Evolutionary conservation across 2,797 vertebrate species (phyloP).

Genomic region (Trematomus bernacchii): DNA sequence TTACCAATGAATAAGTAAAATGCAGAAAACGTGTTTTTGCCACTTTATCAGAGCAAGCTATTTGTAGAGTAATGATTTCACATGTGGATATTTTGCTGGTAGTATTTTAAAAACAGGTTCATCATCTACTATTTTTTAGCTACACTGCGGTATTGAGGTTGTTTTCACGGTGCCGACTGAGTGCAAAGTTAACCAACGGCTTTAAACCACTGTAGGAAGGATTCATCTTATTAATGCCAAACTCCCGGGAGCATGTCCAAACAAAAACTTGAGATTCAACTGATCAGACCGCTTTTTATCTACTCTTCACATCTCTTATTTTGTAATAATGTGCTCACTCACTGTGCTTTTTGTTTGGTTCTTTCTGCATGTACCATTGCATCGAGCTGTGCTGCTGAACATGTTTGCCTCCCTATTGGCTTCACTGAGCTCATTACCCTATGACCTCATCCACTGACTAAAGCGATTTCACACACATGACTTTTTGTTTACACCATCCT

Average conservation of each 20-base stretch:
- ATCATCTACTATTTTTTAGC: background rate
- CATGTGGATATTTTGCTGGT: background rate
- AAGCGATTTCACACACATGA: constrained; percentile 35
- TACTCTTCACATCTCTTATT: constrained; percentile 4
- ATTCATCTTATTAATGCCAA: background rate
- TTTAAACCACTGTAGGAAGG: background rate
- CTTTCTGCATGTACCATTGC: constrained; percentile 19
- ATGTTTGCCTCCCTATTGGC: constrained; percentile 21
- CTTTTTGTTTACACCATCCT: constrained; percentile 35
- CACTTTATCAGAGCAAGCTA: background rate
- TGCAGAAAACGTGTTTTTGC: background rate
- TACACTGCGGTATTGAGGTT: background rate
- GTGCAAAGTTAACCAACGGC: background rate
- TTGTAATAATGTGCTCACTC: background rate
- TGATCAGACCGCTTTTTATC: background rate
- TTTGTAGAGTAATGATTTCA: background rate
- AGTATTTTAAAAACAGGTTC: background rate
- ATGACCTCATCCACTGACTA: constrained; percentile 56
- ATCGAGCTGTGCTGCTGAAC: constrained; percentile 21
- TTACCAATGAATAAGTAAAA: background rate
- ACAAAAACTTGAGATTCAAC: constrained; percentile 22
- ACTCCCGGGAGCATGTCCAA: constrained; percentile 13
- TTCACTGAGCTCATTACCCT: constrained; percentile 37
- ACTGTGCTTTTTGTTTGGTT: constrained; percentile 24
- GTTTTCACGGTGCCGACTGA: no score